Conservation (phyloP, 53 echinoderm and acorn worm genomes). For the Apostichopus leukothele region DNA sequence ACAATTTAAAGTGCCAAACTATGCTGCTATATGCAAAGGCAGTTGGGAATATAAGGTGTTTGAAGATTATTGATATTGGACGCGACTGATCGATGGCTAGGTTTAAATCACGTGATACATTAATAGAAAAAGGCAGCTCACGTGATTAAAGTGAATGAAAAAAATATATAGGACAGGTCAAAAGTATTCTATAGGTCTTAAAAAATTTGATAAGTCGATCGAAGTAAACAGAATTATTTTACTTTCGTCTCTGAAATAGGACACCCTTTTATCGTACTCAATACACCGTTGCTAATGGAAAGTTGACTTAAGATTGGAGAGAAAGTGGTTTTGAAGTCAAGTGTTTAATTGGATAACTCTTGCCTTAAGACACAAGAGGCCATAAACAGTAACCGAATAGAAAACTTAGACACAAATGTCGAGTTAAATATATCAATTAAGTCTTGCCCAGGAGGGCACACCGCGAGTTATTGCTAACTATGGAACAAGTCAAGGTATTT, state of each 20-base stretch:
- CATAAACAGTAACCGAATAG: neutral
- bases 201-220: conserved; percentile 6
- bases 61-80: neutral
- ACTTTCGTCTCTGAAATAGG: neutral
- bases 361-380: neutral
- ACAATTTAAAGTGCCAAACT: conserved; percentile 11
- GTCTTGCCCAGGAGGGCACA: too few relatives aligned
- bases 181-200: neutral
- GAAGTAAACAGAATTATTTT: neutral
- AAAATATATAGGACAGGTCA: conserved; percentile 5
- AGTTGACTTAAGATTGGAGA: neutral
- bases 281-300: neutral
- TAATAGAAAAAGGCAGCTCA: neutral
- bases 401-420: neutral
- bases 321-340: neutral
- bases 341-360: conserved; percentile 31
- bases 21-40: neutral
- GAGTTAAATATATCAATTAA: too few relatives aligned
- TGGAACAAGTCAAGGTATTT: too few relatives aligned
- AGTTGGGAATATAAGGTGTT: neutral
- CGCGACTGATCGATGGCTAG: neutral
- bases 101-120: neutral
- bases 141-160: neutral
- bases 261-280: neutral
- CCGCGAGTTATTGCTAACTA: too few relatives aligned